phyloP scores from a whole-genome alignment of 2,888 invertebrate species.

The Trissoscelio sp. region DNA sequence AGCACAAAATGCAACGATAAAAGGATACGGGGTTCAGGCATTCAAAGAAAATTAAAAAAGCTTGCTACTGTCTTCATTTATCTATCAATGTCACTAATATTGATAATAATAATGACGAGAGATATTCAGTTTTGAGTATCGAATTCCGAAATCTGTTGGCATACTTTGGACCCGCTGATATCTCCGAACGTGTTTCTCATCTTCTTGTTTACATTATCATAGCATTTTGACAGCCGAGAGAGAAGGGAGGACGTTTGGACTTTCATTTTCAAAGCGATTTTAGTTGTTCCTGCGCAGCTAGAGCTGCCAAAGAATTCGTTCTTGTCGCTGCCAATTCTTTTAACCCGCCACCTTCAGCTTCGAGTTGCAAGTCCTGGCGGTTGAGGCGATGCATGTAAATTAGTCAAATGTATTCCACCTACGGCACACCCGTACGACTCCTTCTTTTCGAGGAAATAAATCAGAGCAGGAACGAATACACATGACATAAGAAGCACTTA shows the following conservation, averaged over 20 bases:
- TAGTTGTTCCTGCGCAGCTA: constrained; percentile 33
- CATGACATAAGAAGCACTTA: constrained; percentile 48
- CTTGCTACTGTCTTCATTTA: constrained; percentile 68
- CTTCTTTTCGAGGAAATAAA: constrained; percentile 62
- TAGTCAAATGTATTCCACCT: constrained; percentile 71
- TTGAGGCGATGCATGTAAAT: constrained; percentile 70
- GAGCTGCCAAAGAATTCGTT: constrained; percentile 21
- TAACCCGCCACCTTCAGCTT: constrained; percentile 52
- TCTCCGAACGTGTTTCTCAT: constrained; percentile 57
- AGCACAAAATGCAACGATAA: constrained; percentile 49
- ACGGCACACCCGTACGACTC: constrained; percentile 60
- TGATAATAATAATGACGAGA: constrained; percentile 65
- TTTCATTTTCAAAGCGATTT: constrained; percentile 60
- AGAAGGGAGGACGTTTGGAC: constrained; percentile 20
- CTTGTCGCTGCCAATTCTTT: constrained; percentile 59
- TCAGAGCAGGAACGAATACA: constrained; percentile 57
- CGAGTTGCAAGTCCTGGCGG: constrained; percentile 56
- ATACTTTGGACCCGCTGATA: constrained; percentile 34
- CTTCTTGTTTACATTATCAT: constrained; percentile 61
- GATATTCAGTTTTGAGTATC: constrained; percentile 60
- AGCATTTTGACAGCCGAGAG: constrained; percentile 47
- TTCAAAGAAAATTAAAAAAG: constrained; percentile 59
- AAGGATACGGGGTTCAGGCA: constrained; percentile 11
- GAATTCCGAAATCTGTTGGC: constrained; percentile 49
- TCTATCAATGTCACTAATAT: constrained; percentile 69